Conservation (phyloP, 2,888 invertebrate genomes). For the Fragum sueziense region DNA sequence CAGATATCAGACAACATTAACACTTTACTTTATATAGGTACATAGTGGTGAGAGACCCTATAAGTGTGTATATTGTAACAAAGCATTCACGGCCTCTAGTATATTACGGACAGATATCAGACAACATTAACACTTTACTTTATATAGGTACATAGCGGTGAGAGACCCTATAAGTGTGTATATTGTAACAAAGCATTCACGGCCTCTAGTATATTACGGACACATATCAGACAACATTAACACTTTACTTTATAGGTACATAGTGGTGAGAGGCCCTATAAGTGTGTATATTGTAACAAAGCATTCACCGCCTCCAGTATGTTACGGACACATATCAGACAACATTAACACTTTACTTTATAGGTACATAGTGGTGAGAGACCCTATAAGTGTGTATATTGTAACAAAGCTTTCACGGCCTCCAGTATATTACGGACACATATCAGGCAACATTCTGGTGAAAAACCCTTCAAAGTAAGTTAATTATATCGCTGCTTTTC, state of each 20-base stretch:
- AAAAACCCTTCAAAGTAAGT: slow-evolving; percentile 83
- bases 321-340: slow-evolving; percentile 82
- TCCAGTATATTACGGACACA: slow-evolving; percentile 83
- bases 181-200: slow-evolving; percentile 83
- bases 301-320: slow-evolving; percentile 83
- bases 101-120: slow-evolving; percentile 83
- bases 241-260: too few relatives aligned
- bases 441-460: slow-evolving; percentile 83
- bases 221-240: slow-evolving; percentile 83
- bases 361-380: slow-evolving; percentile 83
- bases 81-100: slow-evolving; percentile 83
- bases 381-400: slow-evolving; percentile 83
- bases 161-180: slow-evolving; percentile 83
- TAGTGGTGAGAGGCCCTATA: slow-evolving; percentile 83
- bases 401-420: slow-evolving; percentile 83
- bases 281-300: slow-evolving; percentile 83
- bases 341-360: too few relatives aligned
- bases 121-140: slow-evolving; percentile 79
- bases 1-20: slow-evolving; percentile 83
- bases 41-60: slow-evolving; percentile 83
- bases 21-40: slow-evolving; percentile 69
- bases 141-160: slow-evolving; percentile 82
- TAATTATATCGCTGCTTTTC: too few relatives aligned
- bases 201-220: slow-evolving; percentile 83
- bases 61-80: slow-evolving; percentile 83